Conservation (phyloP, 2,797 vertebrate species). For the Coendou prehensilis region DNA sequence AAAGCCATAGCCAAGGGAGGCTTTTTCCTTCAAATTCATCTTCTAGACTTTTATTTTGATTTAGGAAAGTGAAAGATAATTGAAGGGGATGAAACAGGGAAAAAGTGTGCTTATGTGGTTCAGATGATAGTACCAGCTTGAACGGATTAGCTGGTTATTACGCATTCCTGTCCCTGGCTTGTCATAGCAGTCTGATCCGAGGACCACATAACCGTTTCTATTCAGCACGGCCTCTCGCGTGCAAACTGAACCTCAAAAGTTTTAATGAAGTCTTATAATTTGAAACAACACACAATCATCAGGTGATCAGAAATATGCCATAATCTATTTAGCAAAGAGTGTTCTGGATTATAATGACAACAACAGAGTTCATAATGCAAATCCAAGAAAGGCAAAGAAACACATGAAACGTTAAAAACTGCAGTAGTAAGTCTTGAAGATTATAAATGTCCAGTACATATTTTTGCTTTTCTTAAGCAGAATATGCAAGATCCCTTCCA, state of each 20-base stretch:
- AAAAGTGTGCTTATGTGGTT: slow-evolving; percentile 52
- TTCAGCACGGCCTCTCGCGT: not conserved
- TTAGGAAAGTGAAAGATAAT: slow-evolving; percentile 66
- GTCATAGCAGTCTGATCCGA: slow-evolving; percentile 16
- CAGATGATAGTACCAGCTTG: slow-evolving; percentile 75
- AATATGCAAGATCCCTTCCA: slow-evolving; percentile 33
- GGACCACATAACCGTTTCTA: slow-evolving; percentile 40
- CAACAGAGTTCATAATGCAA: not conserved
- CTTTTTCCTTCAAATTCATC: slow-evolving; percentile 62
- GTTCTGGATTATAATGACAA: slow-evolving; percentile 41
- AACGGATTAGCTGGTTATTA: slow-evolving; percentile 70
- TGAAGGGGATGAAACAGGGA: slow-evolving; percentile 44
- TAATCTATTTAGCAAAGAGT: slow-evolving; percentile 33
- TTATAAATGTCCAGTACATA: not conserved
- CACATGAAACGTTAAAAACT: not conserved
- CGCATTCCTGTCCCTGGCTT: slow-evolving; percentile 59
- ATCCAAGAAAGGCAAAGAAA: slow-evolving; percentile 54
- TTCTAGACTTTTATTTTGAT: slow-evolving; percentile 63
- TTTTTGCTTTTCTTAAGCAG: slow-evolving; percentile 52
- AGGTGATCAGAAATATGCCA: slow-evolving; percentile 41
- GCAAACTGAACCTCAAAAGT: slow-evolving; percentile 56
- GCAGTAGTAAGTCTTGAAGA: slow-evolving; percentile 8
- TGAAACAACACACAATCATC: slow-evolving; percentile 38
- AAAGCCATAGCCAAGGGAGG: slow-evolving; percentile 18
- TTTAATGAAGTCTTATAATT: slow-evolving; percentile 63